Evolutionary conservation across 2,888 invertebrate genomes (phyloP), one percentile per base, ranked within the genome.

Genomic region (Hemistola chrysoprasaria): DNA sequence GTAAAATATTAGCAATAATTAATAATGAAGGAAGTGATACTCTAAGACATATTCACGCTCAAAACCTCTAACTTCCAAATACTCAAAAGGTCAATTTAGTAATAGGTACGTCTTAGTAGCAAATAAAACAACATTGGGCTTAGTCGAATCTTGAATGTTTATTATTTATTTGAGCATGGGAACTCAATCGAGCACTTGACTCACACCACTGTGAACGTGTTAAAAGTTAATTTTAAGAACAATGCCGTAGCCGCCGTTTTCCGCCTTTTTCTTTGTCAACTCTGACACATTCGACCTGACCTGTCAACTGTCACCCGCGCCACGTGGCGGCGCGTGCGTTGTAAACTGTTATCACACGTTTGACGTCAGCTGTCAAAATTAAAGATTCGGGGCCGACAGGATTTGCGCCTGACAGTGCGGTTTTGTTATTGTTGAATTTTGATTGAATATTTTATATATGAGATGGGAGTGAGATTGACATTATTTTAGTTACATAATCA

Each of bases 301-400:
- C 68, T 77, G 83, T 78, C 61, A 62, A 68, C 72, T 73, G 75
- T 78, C 74, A 70, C 62, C 45, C 55, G 74, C 37, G 74, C 36
- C 86, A 85, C 86, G 86, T 78, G 85, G 42, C 75, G 77, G 56
- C 80, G 76, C 77, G 84, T 81, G 85, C 75, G 68, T 56, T 74
- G 66, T 78, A 75, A 80, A 79, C 72, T 77, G 74, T 73, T 78
- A 47, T 50, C 46, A 45, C 42, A 35, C 42, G 47, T 55, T 76
- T 80, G 82, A 78, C 80, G 74, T 54, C 46, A 47, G 56, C 63
- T 75, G 78, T 82, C 80, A 79, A 76, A 69, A 59, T 57, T 50
- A 56, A 50, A 47, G 44, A 50, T 62, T 52, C 56, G 55, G 56
- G 60, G 60, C 56, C 61, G 66, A 65, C 68, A 57, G 59, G 59